Evolutionary conservation across 2,797 vertebrate genomes (phyloP).

Genomic region (Scolopax rusticola): DNA sequence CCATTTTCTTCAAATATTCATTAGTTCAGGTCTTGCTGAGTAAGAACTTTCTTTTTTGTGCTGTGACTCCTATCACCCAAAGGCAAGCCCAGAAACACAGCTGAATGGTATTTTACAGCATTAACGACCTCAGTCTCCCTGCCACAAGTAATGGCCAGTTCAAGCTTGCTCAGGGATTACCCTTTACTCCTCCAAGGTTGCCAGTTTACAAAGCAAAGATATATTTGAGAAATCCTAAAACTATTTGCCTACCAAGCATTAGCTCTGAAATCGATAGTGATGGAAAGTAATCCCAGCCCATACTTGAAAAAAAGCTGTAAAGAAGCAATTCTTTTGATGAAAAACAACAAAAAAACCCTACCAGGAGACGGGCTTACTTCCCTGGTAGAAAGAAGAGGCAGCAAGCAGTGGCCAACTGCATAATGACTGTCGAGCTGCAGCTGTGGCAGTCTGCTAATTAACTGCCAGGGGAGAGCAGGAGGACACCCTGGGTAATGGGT

Average conservation of each 20-base stretch:
- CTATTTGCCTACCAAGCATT: background rate
- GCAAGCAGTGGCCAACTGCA: background rate
- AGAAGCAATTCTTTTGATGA: background rate
- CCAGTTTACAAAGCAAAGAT: constrained; percentile 33
- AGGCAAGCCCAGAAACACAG: background rate
- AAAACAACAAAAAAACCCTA: background rate
- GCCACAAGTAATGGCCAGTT: background rate
- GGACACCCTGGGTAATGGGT: background rate
- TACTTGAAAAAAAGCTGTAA: background rate
- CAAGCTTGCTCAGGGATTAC: constrained; percentile 47
- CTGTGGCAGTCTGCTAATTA: background rate
- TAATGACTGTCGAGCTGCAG: background rate
- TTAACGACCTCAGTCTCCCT: background rate
- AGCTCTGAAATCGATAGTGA: constrained; percentile 6
- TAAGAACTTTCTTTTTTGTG: background rate
- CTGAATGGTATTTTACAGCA: background rate
- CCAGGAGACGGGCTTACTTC: background rate
- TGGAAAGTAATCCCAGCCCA: background rate
- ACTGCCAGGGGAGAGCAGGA: background rate
- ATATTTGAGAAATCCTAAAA: background rate
- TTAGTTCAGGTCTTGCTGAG: background rate
- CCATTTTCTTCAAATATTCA: background rate
- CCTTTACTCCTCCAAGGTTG: background rate
- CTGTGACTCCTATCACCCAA: background rate
- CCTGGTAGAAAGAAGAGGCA: background rate